Base-by-base conservation (phyloP, 2,113 vertebrate species). In the Leucosticte australis region DNA sequence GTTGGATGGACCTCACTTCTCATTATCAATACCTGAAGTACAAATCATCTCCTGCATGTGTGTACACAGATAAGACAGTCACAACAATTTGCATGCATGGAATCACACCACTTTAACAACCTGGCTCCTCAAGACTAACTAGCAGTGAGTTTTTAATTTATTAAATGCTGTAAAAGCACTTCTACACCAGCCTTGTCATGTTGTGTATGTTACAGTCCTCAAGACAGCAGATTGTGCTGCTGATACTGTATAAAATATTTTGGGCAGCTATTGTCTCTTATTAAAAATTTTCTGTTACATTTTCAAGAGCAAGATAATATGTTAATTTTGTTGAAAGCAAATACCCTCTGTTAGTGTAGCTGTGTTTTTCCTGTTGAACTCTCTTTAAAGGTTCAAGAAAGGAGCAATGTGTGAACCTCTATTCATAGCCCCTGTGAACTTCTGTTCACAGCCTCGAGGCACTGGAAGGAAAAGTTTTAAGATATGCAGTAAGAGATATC, bases 141-240 rank as follows among this genome's bases (percentile, higher is more conserved):
- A 50, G 39, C 64, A 88, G 75, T 74, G 35, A 91, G 75, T 63
- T 95, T 95, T 93, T 97, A 96, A 97, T 96, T 96, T 97, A 96
- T 96, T 96, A 86, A 88, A 83, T 91, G 90, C 88, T 95, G 31
- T 88, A 56, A 92, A 92, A 92, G 75, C 85, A 93, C 52, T 96
- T 93, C 86, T 90, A n/a, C 39, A 44, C 67, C 70, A 90, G 56
- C 85, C 81, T 17, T 94, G 79, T 77, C 50, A 68, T 0, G 2
- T 78, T 50, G 56, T 52, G 47, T 78, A 24, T 75, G 77, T 94
- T 49, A 56, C 60, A 70, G 50, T 83, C 33, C 46, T 71, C 1
- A 4, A 57, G 71, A 62, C 69, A 92, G 70, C 70, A 87, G 90
- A 67, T 46, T 92, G 47, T 95, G 63, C n/a, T 83, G 67, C 33